Evolutionary conservation across 1,140 invertebrate genomes (phyloP), one percentile per base, ranked within the genome.

Genomic region (Triops longicaudatus): DNA sequence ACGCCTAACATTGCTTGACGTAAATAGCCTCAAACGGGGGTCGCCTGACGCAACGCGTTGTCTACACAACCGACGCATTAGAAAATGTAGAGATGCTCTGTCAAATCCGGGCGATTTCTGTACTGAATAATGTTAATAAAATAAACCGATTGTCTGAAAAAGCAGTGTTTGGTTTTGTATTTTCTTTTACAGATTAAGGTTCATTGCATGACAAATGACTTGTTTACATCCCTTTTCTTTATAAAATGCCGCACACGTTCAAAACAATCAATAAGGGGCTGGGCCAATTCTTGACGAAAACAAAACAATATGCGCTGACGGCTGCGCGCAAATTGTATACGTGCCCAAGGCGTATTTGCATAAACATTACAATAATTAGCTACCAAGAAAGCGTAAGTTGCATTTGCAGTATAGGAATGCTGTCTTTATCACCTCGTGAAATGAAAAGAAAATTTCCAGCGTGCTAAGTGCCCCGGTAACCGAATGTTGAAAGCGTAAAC

Each of bases 191-290:
- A 37, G 7, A 37, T 37, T n/a, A n/a, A 37, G 2, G 7, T 7
- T 7, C 31, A 37, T 63, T 6, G 14, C 14, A 63, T 63, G 50
- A 63, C 50, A 63, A 63, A 63, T 63, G 50, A 63, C 50, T 63
- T 63, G 50, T 63, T 63, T 63, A 63, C 31, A 7, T 7, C 7
- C 31, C 31, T 17, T 63, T 63, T 63, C 50, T 63, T 17, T 9
- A 44, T 44, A 63, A 63, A 63, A 63, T n/a, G 17, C 50, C 22
- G 14, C 50, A 63, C 17, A 22, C 22, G 17, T 63, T 63, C 50
- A 63, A 63, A 63, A 63, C 50, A 63, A 63, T 63, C 50, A 63
- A 63, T 63, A 63, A n/a, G 50, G 14, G 50, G 50, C 50, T 22
- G 50, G 50, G 50, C 50, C 4, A 63, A 6, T 5, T 17, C 50